Evolutionary conservation across 2,113 vertebrate genomes (phyloP).

Genomic region (Neodontobutis hainanensis): DNA sequence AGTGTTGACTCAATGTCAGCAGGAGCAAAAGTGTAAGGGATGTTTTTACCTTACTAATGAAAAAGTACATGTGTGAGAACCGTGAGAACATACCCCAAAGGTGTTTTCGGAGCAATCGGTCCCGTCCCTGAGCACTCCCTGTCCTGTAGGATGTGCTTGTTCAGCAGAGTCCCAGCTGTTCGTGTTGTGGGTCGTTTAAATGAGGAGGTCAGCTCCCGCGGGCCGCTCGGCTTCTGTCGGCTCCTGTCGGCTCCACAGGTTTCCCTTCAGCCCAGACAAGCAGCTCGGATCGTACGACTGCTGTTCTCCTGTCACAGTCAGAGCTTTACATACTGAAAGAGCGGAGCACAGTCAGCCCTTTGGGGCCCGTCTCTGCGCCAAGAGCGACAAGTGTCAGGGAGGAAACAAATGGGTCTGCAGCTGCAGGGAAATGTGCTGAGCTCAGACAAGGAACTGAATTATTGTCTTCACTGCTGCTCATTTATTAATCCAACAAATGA

Average conservation of each 20-base stretch:
- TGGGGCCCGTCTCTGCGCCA: slow-evolving; percentile 31
- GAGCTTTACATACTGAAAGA: slow-evolving; percentile 61
- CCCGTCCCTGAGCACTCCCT: slow-evolving; percentile 26
- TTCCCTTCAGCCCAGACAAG: slow-evolving; percentile 49
- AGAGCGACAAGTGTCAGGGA: slow-evolving; percentile 55
- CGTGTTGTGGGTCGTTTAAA: slow-evolving; percentile 58
- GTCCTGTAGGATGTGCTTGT: slow-evolving; percentile 57
- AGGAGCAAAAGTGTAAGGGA: no score
- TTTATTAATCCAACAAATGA: slow-evolving; percentile 47
- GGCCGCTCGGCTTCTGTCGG: slow-evolving; percentile 55
- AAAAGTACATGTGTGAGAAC: background rate
- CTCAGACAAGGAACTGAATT: slow-evolving; percentile 34
- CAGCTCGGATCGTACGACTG: slow-evolving; percentile 54
- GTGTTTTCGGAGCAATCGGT: slow-evolving; percentile 11
- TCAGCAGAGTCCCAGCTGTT: slow-evolving; percentile 69
- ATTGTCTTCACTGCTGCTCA: slow-evolving; percentile 26
- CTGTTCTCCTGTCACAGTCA: slow-evolving; percentile 68
- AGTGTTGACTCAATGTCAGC: no score
- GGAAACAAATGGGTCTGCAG: slow-evolving; percentile 12
- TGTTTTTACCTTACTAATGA: background rate
- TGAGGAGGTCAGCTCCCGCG: slow-evolving; percentile 70
- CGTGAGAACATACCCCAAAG: slow-evolving; percentile 12
- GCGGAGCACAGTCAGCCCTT: slow-evolving; percentile 43
- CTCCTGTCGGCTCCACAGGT: slow-evolving; percentile 37
- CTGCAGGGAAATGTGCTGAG: slow-evolving; percentile 45